Base-by-base conservation (phyloP, 92 coral and sea anemone genomes). In the Diadumene lineata region DNA sequence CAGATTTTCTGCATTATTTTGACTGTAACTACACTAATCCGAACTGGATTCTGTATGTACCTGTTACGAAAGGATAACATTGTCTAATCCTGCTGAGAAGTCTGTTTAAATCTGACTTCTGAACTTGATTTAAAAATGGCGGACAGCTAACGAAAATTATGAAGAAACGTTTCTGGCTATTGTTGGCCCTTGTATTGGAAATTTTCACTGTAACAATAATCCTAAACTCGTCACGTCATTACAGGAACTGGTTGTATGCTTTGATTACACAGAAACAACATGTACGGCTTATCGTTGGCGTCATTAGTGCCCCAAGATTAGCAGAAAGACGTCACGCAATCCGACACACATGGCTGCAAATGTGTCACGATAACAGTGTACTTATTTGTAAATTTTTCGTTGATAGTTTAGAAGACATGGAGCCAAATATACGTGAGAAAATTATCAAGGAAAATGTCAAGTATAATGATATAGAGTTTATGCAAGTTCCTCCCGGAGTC, bases 361-460 rank as follows among this genome's bases (percentile, higher is more conserved):
- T 89, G 11, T 92, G 97, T 25, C n/a, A 50, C 2, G 56, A 68
- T 7, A 64, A 78, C 24, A 79, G 60, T 4, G 84, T 82, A 22
- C 72, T 89, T 69, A 78, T 90, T 1, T 94, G 97, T 60, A 88
- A 93, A 55, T 92, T 94, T 48, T 94, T 94, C 76, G 77, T 97
- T 53, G 98, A 94, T 65, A 76, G 84, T 31, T 56, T 88, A 34
- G 23, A 82, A n/a, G 90, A 88, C 56, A 91, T 91, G 90, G 83
- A 85, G 29, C 88, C 84, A 26, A 77, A 82, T 0, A 83, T 79
- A 31, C 30, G 51, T 55, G 81, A 70, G 56, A 68, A 46, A 21
- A 86, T 76, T 16, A 75, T 84, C 34, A 70, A 79, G 21, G 97
- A 91, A 56, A 91, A 89, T 34, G 22, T 73, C 19, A 64, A 38